Percentiles rank a stretch among this genome's conserved stretches.
Conservation (phyloP, 2,888 invertebrate genomes). For the Catocala fraxini region DNA sequence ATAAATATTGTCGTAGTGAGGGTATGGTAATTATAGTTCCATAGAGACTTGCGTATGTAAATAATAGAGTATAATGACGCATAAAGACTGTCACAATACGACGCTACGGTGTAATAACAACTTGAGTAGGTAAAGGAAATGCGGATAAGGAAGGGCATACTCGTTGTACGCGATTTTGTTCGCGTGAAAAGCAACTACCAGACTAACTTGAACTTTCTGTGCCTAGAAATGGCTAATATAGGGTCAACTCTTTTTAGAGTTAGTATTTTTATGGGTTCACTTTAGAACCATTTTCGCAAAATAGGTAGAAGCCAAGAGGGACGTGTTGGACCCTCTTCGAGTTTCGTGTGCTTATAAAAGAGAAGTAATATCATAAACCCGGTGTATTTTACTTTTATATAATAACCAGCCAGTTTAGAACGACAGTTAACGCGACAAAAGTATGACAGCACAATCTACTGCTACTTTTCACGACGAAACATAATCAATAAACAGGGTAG, state of each 20-base stretch:
- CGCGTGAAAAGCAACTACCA: not conserved
- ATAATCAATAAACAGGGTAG: no score
- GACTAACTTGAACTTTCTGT: not conserved
- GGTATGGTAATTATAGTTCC: constrained; percentile 18
- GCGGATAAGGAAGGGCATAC: constrained; percentile 1
- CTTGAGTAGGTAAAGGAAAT: not conserved
- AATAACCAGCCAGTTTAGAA: no score
- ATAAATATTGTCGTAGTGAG: constrained; percentile 15
- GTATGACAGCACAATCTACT: no score
- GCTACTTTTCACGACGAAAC: no score
- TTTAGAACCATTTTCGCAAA: not conserved
- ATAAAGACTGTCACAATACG: constrained; percentile 16
- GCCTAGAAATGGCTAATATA: not conserved
- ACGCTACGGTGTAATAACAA: constrained; percentile 7
- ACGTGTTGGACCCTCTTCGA: no score
- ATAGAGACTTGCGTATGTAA: constrained; percentile 11
- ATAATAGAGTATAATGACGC: constrained; percentile 26
- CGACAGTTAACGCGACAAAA: no score
- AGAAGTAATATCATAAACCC: no score
- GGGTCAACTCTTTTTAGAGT: not conserved
- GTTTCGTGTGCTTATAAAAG: no score
- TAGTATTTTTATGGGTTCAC: not conserved
- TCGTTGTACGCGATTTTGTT: not conserved
- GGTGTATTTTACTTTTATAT: no score
- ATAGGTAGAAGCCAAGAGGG: no score